These are phyloP conservation scores for Maconellicoccus hirsutus DNA, from an alignment of 1,140 invertebrate species.

Conservation along the genomic window DNA sequence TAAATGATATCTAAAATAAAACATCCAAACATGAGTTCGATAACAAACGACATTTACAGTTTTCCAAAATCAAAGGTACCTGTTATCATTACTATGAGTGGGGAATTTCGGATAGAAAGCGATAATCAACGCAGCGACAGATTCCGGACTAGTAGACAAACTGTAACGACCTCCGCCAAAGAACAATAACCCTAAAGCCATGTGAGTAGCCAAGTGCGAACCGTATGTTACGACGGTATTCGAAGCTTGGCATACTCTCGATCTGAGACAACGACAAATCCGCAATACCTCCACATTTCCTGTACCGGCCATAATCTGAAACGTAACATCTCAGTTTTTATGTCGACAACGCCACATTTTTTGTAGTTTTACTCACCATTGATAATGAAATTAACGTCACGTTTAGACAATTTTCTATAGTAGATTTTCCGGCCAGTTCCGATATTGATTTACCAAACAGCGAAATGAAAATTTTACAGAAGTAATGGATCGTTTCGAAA, in stretches of 20 bases:
- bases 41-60: not conserved
- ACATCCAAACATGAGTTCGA: not conserved
- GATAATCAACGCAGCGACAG: slow-evolving; percentile 77
- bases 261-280: slow-evolving; percentile 69
- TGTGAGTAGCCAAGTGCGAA: slow-evolving; percentile 85
- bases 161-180: slow-evolving; percentile 85
- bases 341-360: too few relatives aligned
- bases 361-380: slow-evolving; percentile 57
- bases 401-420: slow-evolving; percentile 79
- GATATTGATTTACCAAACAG: slow-evolving; percentile 55
- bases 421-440: slow-evolving; percentile 78
- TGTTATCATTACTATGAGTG: slow-evolving; percentile 89
- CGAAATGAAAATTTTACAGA: slow-evolving; percentile 52
- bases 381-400: slow-evolving; percentile 68
- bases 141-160: slow-evolving; percentile 65
- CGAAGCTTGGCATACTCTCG: slow-evolving; percentile 47
- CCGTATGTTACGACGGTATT: slow-evolving; percentile 69
- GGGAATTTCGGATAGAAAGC: slow-evolving; percentile 96
- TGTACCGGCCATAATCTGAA: slow-evolving; percentile 82
- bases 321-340: too few relatives aligned
- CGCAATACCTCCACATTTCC: slow-evolving; percentile 79
- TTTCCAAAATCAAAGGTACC: slow-evolving; percentile 48
- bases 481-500: slow-evolving; percentile 57
- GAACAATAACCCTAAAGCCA: slow-evolving; percentile 84
- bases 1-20: slow-evolving; percentile 41